Conservation (phyloP, 2,888 invertebrate species). For the Acanthosoma haemorrhoidale region DNA sequence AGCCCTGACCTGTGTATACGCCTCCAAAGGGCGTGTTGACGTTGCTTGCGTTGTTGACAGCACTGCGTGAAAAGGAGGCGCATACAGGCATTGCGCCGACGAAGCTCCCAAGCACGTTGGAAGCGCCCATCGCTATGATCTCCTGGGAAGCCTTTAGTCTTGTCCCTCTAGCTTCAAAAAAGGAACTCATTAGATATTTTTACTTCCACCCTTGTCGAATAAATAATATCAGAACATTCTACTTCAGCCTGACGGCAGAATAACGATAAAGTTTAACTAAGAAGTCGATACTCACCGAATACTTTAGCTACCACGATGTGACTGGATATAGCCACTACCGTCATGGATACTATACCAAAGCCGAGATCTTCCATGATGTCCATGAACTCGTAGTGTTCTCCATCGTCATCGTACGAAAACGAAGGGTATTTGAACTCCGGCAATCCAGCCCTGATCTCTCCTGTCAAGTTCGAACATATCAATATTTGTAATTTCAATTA, state of each 20-base stretch:
- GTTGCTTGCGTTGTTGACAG: slow-evolving; percentile 18
- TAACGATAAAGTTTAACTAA: background rate
- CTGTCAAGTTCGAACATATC: background rate
- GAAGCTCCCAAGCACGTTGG: slow-evolving; percentile 18
- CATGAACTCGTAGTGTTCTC: background rate
- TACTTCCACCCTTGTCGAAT: background rate
- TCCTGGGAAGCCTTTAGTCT: slow-evolving; percentile 19
- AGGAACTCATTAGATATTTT: background rate
- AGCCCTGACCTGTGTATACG: slow-evolving; percentile 8
- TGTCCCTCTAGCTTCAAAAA: slow-evolving; percentile 21
- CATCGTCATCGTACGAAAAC: background rate
- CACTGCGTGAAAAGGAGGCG: slow-evolving; percentile 22
- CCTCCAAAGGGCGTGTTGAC: slow-evolving; percentile 21
- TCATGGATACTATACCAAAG: slow-evolving; percentile 3
- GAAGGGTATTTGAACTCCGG: background rate
- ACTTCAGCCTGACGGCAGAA: background rate
- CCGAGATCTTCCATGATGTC: background rate
- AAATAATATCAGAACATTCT: background rate
- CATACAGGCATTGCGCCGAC: slow-evolving; percentile 25
- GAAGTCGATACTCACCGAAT: slow-evolving; percentile 13
- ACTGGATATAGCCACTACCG: slow-evolving; percentile 13
- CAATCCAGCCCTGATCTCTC: slow-evolving; percentile 20
- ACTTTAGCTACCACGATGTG: slow-evolving; percentile 20
- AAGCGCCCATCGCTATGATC: slow-evolving; percentile 6
- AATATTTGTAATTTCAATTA: background rate